Evolutionary conservation across 2,797 vertebrate species (phyloP).

Genomic region (Chloroceryle inda): DNA sequence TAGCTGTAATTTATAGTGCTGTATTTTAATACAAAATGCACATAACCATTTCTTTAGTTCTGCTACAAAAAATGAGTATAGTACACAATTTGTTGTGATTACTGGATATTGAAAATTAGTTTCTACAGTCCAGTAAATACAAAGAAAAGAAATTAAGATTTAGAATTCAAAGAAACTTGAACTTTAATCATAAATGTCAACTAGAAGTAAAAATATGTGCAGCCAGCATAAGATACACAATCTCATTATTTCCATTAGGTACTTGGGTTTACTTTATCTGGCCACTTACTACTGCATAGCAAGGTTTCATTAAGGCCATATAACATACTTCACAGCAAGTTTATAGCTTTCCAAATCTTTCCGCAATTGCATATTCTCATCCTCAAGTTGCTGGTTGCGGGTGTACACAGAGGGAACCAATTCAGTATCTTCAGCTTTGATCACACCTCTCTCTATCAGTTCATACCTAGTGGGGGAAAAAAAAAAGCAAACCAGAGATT

Average conservation of each 20-base stretch:
- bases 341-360: conserved; percentile 84
- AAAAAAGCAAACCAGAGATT: neutral
- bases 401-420: conserved; percentile 84
- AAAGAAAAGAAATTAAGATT: conserved; percentile 31
- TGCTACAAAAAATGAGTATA: no score
- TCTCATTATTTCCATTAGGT: neutral
- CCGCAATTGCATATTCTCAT: conserved; percentile 81
- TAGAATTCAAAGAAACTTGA: neutral
- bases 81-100: neutral
- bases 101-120: neutral
- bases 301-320: neutral
- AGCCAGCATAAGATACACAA: neutral
- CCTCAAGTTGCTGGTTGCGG: conserved; percentile 83
- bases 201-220: neutral
- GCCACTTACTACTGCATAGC: neutral
- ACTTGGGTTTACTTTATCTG: neutral
- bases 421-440: conserved; percentile 55
- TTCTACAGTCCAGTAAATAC: neutral
- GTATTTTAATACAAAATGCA: neutral
- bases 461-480: conserved; percentile 80
- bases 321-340: conserved; percentile 77
- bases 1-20: neutral
- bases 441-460: conserved; percentile 80
- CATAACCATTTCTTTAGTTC: neutral
- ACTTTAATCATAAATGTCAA: neutral